A percentile compares a stretch with the other conserved stretches of the same genome.
Conservation (phyloP, 2,888 invertebrate genomes). For the Creontiades dilutus region DNA sequence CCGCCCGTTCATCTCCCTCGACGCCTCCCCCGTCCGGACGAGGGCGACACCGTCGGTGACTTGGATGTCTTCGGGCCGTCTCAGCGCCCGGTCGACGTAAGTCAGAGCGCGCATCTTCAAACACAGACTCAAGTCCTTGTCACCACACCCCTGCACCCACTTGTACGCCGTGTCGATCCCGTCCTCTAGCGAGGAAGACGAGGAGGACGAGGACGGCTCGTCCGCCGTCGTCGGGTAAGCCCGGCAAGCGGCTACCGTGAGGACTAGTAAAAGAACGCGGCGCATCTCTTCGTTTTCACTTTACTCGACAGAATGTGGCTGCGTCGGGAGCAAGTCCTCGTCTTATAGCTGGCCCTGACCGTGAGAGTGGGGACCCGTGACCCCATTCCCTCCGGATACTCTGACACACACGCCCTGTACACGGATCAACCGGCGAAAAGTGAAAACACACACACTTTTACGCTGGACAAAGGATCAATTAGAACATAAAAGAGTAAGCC, state of each 20-base stretch:
- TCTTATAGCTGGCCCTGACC: constrained; percentile 73
- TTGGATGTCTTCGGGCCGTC: constrained; percentile 79
- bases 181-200: constrained; percentile 65
- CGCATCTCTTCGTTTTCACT: constrained; percentile 61
- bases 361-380: constrained; percentile 72
- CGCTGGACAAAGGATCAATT: constrained; percentile 57
- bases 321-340: constrained; percentile 52
- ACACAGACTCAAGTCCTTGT: constrained; percentile 85
- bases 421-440: constrained; percentile 67
- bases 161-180: constrained; percentile 83
- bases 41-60: constrained; percentile 79
- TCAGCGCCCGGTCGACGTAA: constrained; percentile 83
- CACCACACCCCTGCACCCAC: constrained; percentile 86
- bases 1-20: constrained; percentile 76
- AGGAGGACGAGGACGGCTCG: constrained; percentile 15
- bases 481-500: background rate
- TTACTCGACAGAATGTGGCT: constrained; percentile 61
- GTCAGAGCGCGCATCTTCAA: constrained; percentile 87
- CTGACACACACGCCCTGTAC: constrained; percentile 69
- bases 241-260: constrained; percentile 63
- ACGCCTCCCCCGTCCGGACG: constrained; percentile 78
- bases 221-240: constrained; percentile 44
- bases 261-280: constrained; percentile 54
- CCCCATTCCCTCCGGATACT: constrained; percentile 73
- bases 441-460: constrained; percentile 68